Evolutionary conservation across 1,140 invertebrate species (phyloP).

Genomic region (Trypoxylus dichotomus): DNA sequence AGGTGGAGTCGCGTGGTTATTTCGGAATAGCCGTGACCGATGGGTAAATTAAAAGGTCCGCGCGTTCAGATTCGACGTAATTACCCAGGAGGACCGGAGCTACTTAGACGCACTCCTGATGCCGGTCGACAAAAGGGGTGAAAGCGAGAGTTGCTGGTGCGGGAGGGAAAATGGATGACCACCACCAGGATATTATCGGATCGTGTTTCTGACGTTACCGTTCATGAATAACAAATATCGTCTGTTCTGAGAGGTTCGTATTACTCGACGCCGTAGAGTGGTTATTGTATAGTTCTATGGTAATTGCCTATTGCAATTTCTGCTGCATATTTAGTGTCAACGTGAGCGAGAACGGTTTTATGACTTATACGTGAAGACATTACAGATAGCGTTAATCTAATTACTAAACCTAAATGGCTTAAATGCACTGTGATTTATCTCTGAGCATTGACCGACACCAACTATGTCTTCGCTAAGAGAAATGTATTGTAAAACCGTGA

Average conservation of each 20-base stretch:
- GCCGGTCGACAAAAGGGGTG: not conserved
- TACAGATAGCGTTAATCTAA: not conserved
- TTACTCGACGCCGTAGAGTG: not conserved
- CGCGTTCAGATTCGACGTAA: constrained; percentile 30
- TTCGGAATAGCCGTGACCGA: constrained; percentile 30
- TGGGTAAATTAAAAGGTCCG: constrained; percentile 36
- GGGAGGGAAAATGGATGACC: constrained; percentile 8
- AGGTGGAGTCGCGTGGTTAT: constrained; percentile 26
- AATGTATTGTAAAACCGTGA: too few relatives aligned
- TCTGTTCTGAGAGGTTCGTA: not conserved
- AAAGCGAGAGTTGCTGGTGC: not conserved
- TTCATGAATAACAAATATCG: constrained; percentile 25
- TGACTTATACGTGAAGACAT: not conserved
- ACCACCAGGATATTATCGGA: constrained; percentile 13
- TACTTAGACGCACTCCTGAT: constrained; percentile 1
- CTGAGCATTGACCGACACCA: too few relatives aligned
- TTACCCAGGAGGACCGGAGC: constrained; percentile 32
- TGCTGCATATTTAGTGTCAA: constrained; percentile 12
- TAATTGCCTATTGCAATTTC: constrained; percentile 7
- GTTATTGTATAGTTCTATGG: not conserved
- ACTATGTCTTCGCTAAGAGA: too few relatives aligned
- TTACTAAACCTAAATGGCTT: not conserved
- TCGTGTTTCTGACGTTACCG: constrained; percentile 20
- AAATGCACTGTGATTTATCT: not conserved
- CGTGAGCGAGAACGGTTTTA: not conserved